phyloP scores from a whole-genome alignment of 2,113 vertebrate species.

The Galbula dea region DNA sequence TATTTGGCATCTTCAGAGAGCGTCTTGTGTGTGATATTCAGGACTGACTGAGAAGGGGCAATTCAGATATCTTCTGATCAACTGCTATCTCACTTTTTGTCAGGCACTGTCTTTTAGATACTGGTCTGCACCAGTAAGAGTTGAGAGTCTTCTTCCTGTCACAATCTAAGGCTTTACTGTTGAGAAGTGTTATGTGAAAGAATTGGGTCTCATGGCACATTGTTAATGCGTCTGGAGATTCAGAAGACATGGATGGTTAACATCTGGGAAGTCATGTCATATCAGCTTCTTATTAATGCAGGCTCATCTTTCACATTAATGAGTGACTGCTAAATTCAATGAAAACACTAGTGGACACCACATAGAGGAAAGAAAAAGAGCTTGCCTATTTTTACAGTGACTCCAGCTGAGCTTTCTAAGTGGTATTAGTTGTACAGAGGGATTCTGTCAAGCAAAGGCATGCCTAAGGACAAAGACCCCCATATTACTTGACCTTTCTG shows the following conservation, averaged over 20 bases:
- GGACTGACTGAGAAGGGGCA: too few species aligned
- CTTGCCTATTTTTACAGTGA: not conserved
- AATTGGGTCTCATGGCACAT: not conserved
- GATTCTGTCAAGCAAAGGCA: not conserved
- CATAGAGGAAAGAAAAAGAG: not conserved
- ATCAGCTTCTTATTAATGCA: not conserved
- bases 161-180: not conserved
- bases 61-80: not conserved
- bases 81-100: not conserved
- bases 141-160: not conserved
- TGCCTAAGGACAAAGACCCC: not conserved
- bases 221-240: not conserved
- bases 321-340: not conserved
- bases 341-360: not conserved
- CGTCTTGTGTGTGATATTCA: too few species aligned
- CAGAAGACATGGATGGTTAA: not conserved
- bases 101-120: not conserved
- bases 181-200: not conserved
- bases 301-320: not conserved
- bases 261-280: not conserved
- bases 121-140: not conserved
- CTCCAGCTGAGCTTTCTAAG: not conserved
- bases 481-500: not conserved
- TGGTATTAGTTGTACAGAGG: not conserved
- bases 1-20: not conserved